Base-by-base conservation (phyloP, 92 coral and sea anemone species). In the Paragorgia papillata region DNA sequence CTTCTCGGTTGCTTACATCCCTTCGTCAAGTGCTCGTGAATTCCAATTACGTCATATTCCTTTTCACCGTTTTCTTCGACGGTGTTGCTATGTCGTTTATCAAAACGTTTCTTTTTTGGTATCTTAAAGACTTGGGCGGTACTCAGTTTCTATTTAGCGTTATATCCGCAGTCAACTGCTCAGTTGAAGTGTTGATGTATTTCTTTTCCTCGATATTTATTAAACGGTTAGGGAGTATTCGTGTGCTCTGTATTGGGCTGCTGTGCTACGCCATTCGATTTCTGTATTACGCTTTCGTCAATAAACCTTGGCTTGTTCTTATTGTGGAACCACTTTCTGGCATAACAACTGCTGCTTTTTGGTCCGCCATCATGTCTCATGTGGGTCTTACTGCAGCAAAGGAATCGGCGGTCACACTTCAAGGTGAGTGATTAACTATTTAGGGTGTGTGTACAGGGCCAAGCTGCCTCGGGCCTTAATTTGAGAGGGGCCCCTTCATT, bases 41-140 rank as follows among this genome's bases (percentile, higher is more conserved):
- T 74, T 86, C 85, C 28, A 90, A 88, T 63, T 87, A 90, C 71
- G 85, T 96, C 64, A 86, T 88, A 73, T 89, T 90, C n/a, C 76
- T 94, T 57, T 88, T 91, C 39, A 85, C 92, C 19, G 98, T 96
- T 12, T 94, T 88, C 82, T 94, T 88, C 81, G 89, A 96, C 53
- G 98, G 98, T 26, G 89, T 92, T n/a, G 98, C 98, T 13, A 94
- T 96, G 37, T 96, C 97, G 3, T 94, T 94, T 76, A 94, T 94
- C 59, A 96, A 94, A 83, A 89, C 97, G 18, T 94, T 94, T 37
- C 75, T 94, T 28, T 94, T 94, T 54, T 94, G 98, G 98, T 91
- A 88, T 46, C 90, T 94, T 32, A 96, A 94, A 55, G 98, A 94
- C 68, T 80, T 94, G 40, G 97, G 98, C 2, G 98, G 98, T 8